Evolutionary conservation across 2,888 invertebrate species (phyloP).

Genomic region (Formica aserva): DNA sequence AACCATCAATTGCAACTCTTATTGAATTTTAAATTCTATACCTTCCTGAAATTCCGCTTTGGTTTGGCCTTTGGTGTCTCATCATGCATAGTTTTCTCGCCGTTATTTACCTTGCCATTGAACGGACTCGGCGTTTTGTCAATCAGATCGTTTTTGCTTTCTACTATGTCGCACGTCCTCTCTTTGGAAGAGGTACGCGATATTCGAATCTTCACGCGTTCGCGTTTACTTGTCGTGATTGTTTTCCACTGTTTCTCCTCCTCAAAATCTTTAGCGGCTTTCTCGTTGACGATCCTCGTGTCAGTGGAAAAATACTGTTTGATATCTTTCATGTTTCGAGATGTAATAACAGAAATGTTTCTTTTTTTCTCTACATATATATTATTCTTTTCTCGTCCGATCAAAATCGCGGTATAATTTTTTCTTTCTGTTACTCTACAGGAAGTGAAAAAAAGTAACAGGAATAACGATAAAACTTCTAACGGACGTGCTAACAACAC

Average conservation of each 20-base stretch:
- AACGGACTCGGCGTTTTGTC: slow-evolving; percentile 79
- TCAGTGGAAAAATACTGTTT: slow-evolving; percentile 79
- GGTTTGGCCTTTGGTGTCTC: slow-evolving; percentile 61
- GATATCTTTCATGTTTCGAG: slow-evolving; percentile 78
- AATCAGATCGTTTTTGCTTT: slow-evolving; percentile 73
- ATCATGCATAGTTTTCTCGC: slow-evolving; percentile 13
- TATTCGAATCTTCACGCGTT: slow-evolving; percentile 78
- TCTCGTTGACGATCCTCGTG: slow-evolving; percentile 64
- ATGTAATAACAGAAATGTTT: not conserved
- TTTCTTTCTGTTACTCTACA: not conserved
- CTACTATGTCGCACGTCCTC: slow-evolving; percentile 74
- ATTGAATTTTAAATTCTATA: not conserved
- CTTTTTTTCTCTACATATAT: not conserved
- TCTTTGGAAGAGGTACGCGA: slow-evolving; percentile 61
- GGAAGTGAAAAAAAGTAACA: not conserved
- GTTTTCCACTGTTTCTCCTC: slow-evolving; percentile 15
- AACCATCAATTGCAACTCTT: not conserved
- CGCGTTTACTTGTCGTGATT: slow-evolving; percentile 67
- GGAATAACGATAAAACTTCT: not conserved
- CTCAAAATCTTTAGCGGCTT: slow-evolving; percentile 24
- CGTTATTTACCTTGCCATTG: slow-evolving; percentile 27
- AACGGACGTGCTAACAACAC: not conserved
- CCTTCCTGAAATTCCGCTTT: not conserved
- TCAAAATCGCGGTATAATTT: not conserved
- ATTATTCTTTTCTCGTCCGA: not conserved